These are phyloP conservation scores for Geopemphigus sp. DNA, from an alignment of 1,140 invertebrate genomes.

Conservation along the genomic window DNA sequence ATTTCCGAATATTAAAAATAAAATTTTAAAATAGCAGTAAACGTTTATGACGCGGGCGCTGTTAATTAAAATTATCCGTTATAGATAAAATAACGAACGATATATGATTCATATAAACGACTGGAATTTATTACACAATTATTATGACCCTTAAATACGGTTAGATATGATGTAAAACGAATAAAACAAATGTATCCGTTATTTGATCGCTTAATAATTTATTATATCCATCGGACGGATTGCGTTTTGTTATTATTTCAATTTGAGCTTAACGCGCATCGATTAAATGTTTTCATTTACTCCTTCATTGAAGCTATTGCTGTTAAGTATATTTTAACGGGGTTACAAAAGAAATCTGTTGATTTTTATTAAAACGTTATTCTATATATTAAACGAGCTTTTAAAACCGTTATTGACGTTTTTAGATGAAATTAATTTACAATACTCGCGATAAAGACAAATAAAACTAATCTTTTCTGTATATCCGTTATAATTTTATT, in stretches of 20 bases:
- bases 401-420: no score
- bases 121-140: background rate
- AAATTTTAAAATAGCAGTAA: background rate
- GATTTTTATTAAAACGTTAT: no score
- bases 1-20: background rate
- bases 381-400: no score
- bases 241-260: background rate
- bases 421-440: no score
- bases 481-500: no score
- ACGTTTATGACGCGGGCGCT: background rate
- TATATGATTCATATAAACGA: background rate
- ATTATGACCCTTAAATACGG: background rate
- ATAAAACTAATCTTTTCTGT: no score
- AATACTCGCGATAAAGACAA: no score
- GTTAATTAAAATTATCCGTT: background rate
- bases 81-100: background rate
- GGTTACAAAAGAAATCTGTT: no score
- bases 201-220: conserved; percentile 9
- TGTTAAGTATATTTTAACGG: no score
- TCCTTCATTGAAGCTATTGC: no score
- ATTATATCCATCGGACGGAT: background rate
- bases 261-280: background rate
- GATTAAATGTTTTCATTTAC: background rate
- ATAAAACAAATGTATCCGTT: background rate
- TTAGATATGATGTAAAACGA: background rate